Evolutionary conservation across 2,888 invertebrate genomes (phyloP).

Genomic region (Eupithecia inturbata): DNA sequence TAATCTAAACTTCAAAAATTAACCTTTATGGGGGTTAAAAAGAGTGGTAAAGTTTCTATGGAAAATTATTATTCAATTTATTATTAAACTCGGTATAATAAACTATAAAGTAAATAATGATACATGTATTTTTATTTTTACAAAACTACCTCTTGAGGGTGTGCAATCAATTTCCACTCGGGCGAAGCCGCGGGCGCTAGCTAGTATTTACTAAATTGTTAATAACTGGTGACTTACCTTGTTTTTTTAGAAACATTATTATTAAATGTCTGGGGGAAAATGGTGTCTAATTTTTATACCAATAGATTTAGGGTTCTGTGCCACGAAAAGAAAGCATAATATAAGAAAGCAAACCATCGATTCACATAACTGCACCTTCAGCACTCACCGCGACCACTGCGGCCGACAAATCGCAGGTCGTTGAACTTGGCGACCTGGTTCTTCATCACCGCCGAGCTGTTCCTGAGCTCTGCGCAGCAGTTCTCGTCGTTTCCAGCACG

Average conservation of each 20-base stretch:
- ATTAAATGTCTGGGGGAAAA: not conserved
- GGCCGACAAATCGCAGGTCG: slow-evolving; percentile 98
- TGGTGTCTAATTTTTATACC: not conserved
- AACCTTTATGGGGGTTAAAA: no score
- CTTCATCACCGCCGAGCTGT: slow-evolving; percentile 98
- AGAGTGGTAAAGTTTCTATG: no score
- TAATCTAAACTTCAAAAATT: no score
- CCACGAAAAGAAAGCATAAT: not conserved
- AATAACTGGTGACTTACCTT: not conserved
- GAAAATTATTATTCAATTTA: no score
- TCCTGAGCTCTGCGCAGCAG: slow-evolving; percentile 97
- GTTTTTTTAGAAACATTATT: not conserved
- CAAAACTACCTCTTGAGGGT: no score
- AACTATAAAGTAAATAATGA: no score
- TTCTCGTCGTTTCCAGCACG: slow-evolving; percentile 99
- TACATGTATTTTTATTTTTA: no score
- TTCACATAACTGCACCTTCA: slow-evolving; percentile 80
- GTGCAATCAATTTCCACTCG: no score
- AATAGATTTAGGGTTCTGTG: not conserved
- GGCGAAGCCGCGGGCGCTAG: no score
- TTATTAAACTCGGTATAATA: no score
- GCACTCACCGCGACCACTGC: slow-evolving; percentile 98
- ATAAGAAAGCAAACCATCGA: slow-evolving; percentile 48
- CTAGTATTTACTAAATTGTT: not conserved
- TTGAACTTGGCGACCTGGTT: slow-evolving; percentile 99